phyloP scores from a whole-genome alignment of 1,140 invertebrate genomes.

The Frieseomelitta varia region DNA sequence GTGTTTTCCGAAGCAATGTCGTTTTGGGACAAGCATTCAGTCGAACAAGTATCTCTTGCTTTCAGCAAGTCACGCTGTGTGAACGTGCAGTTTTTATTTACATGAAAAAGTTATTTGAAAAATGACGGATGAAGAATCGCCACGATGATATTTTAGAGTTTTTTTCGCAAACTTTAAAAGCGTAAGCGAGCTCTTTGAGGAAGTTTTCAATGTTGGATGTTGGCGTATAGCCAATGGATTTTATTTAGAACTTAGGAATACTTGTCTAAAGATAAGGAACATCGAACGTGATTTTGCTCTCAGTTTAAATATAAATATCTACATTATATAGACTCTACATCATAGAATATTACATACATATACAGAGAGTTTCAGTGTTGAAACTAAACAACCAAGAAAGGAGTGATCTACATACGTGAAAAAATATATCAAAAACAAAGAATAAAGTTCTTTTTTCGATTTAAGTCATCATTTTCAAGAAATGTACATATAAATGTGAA shows the following conservation, averaged over 20 bases:
- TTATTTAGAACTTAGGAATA: not conserved
- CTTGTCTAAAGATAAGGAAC: not conserved
- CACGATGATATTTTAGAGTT: not conserved
- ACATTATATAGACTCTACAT: no score
- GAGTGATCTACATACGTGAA: no score
- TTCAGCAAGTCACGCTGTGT: not conserved
- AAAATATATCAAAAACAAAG: no score
- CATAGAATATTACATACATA: no score
- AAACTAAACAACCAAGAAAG: no score
- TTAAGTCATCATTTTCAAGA: no score
- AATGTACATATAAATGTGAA: no score
- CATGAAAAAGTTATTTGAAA: not conserved
- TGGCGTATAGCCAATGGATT: not conserved
- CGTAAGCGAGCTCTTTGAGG: not conserved
- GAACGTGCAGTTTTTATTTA: not conserved
- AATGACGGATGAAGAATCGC: not conserved
- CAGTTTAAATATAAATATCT: not conserved
- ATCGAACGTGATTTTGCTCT: not conserved
- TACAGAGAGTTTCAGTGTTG: not conserved
- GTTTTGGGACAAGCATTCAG: not conserved
- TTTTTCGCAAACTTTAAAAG: not conserved
- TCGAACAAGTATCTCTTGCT: not conserved
- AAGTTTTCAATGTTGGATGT: not conserved
- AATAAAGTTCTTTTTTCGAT: no score
- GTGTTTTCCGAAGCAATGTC: not conserved